Evolutionary conservation across 2,888 invertebrate species (phyloP).

Genomic region (Caenorhabditis wallacei): DNA sequence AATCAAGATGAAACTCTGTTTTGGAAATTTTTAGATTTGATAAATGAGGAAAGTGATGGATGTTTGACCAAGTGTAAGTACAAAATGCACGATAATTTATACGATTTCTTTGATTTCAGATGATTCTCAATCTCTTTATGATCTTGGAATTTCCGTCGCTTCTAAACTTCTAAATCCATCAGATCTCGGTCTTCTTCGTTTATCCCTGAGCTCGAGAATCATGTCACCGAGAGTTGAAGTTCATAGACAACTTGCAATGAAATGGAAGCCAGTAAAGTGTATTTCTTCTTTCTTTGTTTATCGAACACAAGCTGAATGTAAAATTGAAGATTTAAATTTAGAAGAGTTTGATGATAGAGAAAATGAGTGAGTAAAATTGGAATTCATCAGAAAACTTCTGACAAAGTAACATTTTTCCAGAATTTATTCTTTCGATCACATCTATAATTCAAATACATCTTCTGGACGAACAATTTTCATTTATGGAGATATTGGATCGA

Average conservation of each 20-base stretch:
- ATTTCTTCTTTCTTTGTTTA: conserved; percentile 17
- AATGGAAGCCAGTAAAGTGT: conserved; percentile 1
- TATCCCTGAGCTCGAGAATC: conserved; percentile 27
- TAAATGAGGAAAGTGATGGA: background rate
- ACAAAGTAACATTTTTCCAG: background rate
- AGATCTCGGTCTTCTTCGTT: conserved; percentile 20
- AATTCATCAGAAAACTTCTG: background rate
- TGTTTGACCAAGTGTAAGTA: background rate
- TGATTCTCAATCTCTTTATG: background rate
- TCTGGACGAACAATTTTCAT: conserved; percentile 84
- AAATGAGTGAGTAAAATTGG: conserved; percentile 1
- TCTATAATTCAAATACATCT: conserved; percentile 27
- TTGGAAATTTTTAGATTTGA: conserved; percentile 29
- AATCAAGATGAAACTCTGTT: conserved; percentile 12
- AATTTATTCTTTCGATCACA: conserved; percentile 72
- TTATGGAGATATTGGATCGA: conserved; percentile 92
- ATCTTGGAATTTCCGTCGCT: conserved; percentile 8
- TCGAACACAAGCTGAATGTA: conserved; percentile 26
- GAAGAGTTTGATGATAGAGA: background rate
- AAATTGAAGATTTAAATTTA: background rate
- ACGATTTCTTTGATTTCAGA: background rate
- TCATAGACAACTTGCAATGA: conserved; percentile 8
- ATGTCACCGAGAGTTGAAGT: conserved; percentile 44
- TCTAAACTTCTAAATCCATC: conserved; percentile 10
- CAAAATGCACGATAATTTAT: background rate